Conservation (phyloP, 92 coral and sea anemone genomes). For the Epizoanthus stellaris region DNA sequence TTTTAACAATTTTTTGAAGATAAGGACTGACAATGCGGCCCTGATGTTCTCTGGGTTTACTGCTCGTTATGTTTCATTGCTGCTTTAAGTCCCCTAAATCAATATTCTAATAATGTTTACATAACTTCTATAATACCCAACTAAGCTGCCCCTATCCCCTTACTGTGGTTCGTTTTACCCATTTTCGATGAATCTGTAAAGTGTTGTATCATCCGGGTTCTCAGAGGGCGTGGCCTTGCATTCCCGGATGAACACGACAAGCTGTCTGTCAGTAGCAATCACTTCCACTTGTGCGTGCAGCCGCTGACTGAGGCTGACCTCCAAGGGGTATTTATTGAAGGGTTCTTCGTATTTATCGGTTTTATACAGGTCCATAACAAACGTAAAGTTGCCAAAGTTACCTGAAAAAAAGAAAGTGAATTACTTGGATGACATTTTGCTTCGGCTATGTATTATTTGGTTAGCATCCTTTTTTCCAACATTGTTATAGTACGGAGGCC, state of each 20-base stretch:
- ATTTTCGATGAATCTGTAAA: constrained; percentile 28
- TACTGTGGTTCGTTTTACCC: constrained; percentile 3
- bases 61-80: too few relatives aligned
- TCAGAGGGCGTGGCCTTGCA: constrained; percentile 27
- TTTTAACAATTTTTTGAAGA: too few relatives aligned
- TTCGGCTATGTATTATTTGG: background rate
- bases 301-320: constrained; percentile 5
- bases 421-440: background rate
- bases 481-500: too few relatives aligned
- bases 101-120: too few relatives aligned
- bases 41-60: too few relatives aligned
- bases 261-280: background rate
- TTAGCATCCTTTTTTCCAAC: background rate
- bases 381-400: constrained; percentile 26
- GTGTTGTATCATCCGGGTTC: background rate
- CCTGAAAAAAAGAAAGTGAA: background rate
- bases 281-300: constrained; percentile 3
- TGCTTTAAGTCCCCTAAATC: too few relatives aligned
- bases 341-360: constrained; percentile 7
- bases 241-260: constrained; percentile 6
- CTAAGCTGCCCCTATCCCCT: too few relatives aligned
- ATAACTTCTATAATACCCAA: too few relatives aligned
- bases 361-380: constrained; percentile 23
- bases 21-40: too few relatives aligned
- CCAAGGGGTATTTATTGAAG: constrained; percentile 19